phyloP scores from a whole-genome alignment of 1,140 invertebrate species.

The Aphelinus atriplicis region DNA sequence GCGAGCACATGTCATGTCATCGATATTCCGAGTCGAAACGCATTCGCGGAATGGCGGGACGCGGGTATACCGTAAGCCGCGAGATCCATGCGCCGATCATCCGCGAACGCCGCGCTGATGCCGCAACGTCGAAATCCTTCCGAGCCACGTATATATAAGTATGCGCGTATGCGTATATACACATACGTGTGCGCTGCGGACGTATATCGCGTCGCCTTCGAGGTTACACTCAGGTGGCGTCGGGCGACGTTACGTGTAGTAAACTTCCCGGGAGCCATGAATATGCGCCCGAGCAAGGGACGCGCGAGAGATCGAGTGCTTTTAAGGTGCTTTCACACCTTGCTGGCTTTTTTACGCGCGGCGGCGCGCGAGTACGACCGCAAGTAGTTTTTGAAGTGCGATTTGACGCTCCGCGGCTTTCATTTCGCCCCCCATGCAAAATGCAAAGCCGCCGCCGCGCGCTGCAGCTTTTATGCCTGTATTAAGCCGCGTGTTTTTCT shows the following conservation, averaged over 20 bases:
- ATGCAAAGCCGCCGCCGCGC: background rate
- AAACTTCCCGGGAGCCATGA: too few relatives aligned
- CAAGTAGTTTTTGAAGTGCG: background rate
- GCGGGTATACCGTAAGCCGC: too few relatives aligned
- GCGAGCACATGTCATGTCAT: constrained; percentile 26
- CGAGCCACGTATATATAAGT: background rate
- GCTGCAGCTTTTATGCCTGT: background rate
- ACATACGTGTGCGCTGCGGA: background rate
- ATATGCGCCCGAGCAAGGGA: background rate
- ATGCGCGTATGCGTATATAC: background rate
- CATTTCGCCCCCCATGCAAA: background rate
- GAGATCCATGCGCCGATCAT: background rate
- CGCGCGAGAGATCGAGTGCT: background rate
- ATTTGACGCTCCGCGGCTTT: constrained; percentile 20
- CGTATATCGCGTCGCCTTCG: constrained; percentile 23
- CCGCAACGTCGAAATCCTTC: background rate
- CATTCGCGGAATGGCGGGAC: background rate
- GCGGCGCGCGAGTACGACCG: background rate
- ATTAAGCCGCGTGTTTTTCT: background rate
- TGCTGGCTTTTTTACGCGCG: background rate
- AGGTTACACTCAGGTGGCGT: constrained; percentile 17
- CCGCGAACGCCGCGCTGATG: background rate
- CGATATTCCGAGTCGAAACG: constrained; percentile 12
- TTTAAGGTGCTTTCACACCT: constrained; percentile 24
- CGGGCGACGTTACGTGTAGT: too few relatives aligned